Conservation (phyloP, 2,113 vertebrate genomes). For the Phocoena phocoena region DNA sequence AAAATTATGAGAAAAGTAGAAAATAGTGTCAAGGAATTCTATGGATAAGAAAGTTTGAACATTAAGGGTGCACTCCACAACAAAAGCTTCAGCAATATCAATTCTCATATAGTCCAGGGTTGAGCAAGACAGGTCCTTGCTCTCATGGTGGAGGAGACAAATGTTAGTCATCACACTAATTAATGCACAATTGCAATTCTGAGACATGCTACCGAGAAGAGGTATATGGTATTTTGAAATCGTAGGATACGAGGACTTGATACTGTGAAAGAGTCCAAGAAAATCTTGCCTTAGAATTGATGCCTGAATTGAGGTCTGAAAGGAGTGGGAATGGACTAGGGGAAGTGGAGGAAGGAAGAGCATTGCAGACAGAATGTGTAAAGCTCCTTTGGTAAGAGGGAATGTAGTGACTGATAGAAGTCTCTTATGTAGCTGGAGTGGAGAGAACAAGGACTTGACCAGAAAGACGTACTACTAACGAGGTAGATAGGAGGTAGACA, state of each 20-base stretch:
- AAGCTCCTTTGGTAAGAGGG: not conserved
- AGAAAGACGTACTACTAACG: not conserved
- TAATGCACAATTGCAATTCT: not conserved
- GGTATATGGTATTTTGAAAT: not conserved
- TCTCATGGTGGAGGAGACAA: not conserved
- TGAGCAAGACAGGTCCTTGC: not conserved
- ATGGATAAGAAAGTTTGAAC: not conserved
- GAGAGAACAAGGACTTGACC: not conserved
- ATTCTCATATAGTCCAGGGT: not conserved
- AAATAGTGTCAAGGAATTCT: not conserved
- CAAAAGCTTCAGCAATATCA: not conserved
- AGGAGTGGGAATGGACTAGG: not conserved
- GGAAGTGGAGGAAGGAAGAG: not conserved
- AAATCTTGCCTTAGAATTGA: not conserved
- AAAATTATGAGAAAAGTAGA: constrained; percentile 19
- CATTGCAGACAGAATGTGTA: not conserved
- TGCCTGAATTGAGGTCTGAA: not conserved
- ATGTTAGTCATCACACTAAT: not conserved
- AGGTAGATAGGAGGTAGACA: not conserved
- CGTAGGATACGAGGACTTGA: not conserved
- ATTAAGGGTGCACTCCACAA: not conserved
- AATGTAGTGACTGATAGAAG: not conserved
- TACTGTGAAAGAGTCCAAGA: not conserved
- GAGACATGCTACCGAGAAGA: not conserved
- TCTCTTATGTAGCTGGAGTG: too few species aligned